A percentile compares a stretch with the other conserved stretches of the same genome.
These are phyloP conservation scores for Erpornis zantholeuca DNA, from an alignment of 2,113 vertebrate genomes.

Conservation along the genomic window DNA sequence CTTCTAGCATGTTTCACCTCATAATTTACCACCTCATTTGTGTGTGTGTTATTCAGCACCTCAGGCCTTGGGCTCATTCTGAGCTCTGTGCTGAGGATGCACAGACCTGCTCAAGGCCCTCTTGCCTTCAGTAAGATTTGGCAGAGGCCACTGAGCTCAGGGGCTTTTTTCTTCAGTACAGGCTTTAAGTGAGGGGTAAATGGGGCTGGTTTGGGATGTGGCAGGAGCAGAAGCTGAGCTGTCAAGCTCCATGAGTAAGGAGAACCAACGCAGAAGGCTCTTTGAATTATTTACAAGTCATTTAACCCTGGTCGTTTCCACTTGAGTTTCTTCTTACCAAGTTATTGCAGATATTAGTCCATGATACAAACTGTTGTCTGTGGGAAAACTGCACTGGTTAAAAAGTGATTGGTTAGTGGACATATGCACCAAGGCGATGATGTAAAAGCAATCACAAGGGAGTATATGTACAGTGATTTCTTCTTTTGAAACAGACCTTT, in stretches of 20 bases:
- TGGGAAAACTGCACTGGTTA: background rate
- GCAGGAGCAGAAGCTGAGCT: background rate
- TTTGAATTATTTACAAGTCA: background rate
- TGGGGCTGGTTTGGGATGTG: background rate
- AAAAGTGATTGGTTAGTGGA: background rate
- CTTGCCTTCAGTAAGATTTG: background rate
- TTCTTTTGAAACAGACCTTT: background rate
- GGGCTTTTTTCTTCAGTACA: background rate
- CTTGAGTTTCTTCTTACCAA: background rate
- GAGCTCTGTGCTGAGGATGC: background rate
- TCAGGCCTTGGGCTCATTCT: background rate
- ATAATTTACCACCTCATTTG: background rate
- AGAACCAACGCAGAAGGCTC: background rate
- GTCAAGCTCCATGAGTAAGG: background rate
- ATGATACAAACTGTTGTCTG: background rate
- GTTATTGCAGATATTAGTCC: background rate
- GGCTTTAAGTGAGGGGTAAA: background rate
- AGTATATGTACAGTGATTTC: background rate
- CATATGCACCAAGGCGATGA: fast-evolving
- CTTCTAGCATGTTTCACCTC: background rate
- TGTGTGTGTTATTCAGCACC: background rate
- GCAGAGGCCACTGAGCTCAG: background rate
- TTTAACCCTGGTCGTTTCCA: background rate
- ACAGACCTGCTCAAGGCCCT: background rate
- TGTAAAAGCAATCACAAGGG: background rate